A percentile compares a stretch with the other conserved stretches of the same genome.
Conservation (phyloP, 2,113 vertebrate species). For the Geothlypis trichas region DNA sequence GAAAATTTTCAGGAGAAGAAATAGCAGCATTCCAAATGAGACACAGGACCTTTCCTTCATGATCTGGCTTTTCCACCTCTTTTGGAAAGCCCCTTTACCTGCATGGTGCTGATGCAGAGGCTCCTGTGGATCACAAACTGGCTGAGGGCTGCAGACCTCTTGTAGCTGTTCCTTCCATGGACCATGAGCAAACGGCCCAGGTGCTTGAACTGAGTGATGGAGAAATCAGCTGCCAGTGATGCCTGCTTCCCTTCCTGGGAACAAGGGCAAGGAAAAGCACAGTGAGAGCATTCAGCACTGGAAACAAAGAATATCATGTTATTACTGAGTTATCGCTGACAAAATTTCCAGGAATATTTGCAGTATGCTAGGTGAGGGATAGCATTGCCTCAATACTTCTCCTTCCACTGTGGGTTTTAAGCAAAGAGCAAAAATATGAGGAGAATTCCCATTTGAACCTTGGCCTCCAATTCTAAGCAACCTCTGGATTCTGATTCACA, state of each 20-base stretch:
- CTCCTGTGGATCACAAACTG: conserved; percentile 99
- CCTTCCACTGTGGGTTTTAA: not conserved
- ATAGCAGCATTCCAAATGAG: not conserved
- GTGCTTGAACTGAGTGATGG: conserved; percentile 96
- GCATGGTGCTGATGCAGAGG: conserved; percentile 97
- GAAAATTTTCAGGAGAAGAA: not conserved
- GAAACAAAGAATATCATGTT: not conserved
- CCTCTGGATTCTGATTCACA: not conserved
- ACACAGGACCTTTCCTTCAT: not conserved
- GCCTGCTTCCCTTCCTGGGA: conserved; percentile 95
- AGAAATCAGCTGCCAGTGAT: conserved; percentile 94
- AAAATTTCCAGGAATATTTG: not conserved
- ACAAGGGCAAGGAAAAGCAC: not conserved
- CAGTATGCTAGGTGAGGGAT: not conserved
- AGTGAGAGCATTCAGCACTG: not conserved
- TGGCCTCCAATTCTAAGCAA: not conserved
- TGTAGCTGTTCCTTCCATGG: conserved; percentile 98
- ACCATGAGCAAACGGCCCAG: conserved; percentile 94
- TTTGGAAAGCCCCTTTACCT: conserved; percentile 74
- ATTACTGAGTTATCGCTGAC: not conserved
- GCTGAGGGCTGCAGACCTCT: conserved; percentile 93
- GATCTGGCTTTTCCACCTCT: not conserved
- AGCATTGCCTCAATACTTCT: conserved; percentile 32
- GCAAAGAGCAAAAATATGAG: not conserved
- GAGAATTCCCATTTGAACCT: conserved; percentile 44